These are phyloP conservation scores for Ciconia boyciana DNA, from an alignment of 2,113 vertebrate species.

Conservation along the genomic window DNA sequence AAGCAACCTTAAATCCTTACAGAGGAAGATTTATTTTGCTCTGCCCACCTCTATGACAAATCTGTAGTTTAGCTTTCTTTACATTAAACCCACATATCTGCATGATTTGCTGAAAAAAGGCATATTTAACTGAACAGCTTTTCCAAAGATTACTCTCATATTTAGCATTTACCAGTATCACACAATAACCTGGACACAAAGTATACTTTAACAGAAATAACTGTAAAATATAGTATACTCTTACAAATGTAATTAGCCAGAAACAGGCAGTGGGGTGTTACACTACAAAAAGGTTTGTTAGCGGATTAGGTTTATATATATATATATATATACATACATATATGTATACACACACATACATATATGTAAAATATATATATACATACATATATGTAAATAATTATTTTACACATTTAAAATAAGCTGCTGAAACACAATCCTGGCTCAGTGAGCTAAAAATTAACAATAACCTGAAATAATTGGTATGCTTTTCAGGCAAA, in stretches of 20 bases:
- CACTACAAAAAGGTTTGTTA: background rate
- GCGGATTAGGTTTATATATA: background rate
- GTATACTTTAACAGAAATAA: background rate
- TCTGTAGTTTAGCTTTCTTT: constrained; percentile 35
- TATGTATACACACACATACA: too few species aligned
- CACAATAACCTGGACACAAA: background rate
- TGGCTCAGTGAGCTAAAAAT: background rate
- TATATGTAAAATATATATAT: background rate
- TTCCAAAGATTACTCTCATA: background rate
- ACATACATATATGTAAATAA: too few species aligned
- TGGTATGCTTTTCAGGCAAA: background rate
- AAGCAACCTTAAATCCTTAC: constrained; percentile 20
- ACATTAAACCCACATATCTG: background rate
- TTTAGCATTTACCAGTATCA: background rate
- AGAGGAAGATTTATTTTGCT: constrained; percentile 46
- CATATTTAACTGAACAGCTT: background rate
- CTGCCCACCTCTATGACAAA: constrained; percentile 28
- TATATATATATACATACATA: background rate
- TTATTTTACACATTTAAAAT: background rate
- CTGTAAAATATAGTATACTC: background rate
- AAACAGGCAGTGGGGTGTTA: background rate
- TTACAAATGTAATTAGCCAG: background rate
- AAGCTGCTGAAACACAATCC: background rate
- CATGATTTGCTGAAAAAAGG: background rate
- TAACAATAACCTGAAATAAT: background rate